Percentiles rank a stretch among this genome's conserved stretches.
Evolutionary conservation across 2,113 vertebrate genomes (phyloP).

Genomic region (Cnemophilus loriae): DNA sequence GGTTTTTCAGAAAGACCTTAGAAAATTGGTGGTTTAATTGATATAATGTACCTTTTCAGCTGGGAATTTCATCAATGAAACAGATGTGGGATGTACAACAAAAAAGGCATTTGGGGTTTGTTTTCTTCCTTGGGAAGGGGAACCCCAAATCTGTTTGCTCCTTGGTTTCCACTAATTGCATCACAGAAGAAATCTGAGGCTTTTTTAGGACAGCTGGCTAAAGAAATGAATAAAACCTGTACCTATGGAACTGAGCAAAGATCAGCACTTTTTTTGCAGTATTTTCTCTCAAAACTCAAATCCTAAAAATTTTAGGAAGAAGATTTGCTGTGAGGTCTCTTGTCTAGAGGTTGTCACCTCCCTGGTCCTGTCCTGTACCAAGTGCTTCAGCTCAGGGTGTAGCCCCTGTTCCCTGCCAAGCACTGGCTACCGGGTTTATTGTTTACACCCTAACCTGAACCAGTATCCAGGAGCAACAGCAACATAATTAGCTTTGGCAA

Average conservation of each 20-base stretch:
- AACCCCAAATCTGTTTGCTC: not conserved
- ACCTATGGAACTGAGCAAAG: not conserved
- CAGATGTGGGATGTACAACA: not conserved
- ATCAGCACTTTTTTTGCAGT: not conserved
- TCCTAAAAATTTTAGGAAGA: not conserved
- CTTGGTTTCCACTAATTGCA: not conserved
- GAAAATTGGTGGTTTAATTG: not conserved
- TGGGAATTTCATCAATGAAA: not conserved
- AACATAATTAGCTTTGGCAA: slow-evolving; percentile 43
- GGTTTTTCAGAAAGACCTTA: not conserved
- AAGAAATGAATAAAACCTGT: not conserved
- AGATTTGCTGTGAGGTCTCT: not conserved
- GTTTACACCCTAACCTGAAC: slow-evolving; percentile 20
- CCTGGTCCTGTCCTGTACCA: not conserved
- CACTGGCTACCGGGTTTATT: not conserved
- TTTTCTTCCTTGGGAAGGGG: not conserved
- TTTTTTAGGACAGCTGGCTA: not conserved
- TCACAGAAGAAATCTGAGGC: not conserved
- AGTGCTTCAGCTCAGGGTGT: not conserved
- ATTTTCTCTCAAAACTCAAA: not conserved
- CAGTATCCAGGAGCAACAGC: slow-evolving; percentile 41
- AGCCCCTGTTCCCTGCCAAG: not conserved
- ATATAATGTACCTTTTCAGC: not conserved
- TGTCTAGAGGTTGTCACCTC: not conserved
- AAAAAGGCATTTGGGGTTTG: not conserved